phyloP scores from a whole-genome alignment of 1,140 invertebrate genomes.

The Tribolium madens region DNA sequence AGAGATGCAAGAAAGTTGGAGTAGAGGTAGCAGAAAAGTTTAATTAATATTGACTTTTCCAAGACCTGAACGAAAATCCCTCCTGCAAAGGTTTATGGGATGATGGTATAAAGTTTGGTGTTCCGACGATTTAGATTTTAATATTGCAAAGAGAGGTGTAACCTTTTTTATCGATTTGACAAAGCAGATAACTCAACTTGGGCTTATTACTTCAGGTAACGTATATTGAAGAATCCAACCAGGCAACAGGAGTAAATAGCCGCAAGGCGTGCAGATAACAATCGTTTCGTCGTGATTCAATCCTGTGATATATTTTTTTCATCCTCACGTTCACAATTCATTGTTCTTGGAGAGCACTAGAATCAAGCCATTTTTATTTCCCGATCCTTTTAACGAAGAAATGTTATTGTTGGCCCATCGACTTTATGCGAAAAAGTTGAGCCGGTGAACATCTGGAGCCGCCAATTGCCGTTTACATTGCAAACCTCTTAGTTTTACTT shows the following conservation, averaged over 20 bases:
- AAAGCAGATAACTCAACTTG: neutral
- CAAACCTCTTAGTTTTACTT: slow-evolving; percentile 48
- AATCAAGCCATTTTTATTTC: slow-evolving; percentile 7
- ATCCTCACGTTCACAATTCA: slow-evolving; percentile 42
- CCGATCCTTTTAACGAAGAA: slow-evolving; percentile 26
- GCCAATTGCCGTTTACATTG: slow-evolving; percentile 5
- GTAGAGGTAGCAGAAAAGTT: slow-evolving; percentile 16
- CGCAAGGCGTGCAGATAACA: slow-evolving; percentile 34
- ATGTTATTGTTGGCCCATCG: slow-evolving; percentile 1
- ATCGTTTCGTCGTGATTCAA: slow-evolving; percentile 33
- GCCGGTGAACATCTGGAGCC: slow-evolving; percentile 12
- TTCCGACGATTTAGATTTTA: neutral
- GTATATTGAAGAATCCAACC: slow-evolving; percentile 7
- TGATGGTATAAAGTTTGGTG: neutral
- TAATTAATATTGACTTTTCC: slow-evolving; percentile 38
- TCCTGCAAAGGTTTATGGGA: slow-evolving; percentile 7
- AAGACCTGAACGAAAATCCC: slow-evolving; percentile 8
- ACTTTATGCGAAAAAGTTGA: slow-evolving; percentile 28
- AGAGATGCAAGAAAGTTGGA: neutral
- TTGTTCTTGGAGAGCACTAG: slow-evolving; percentile 19
- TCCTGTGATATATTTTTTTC: slow-evolving; percentile 33
- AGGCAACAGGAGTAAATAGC: slow-evolving; percentile 26
- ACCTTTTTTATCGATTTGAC: neutral
- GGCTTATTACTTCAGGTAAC: slow-evolving; percentile 20
- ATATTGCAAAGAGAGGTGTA: neutral